Evolutionary conservation across 2,113 vertebrate species (phyloP), one percentile per base, ranked within the genome.

Genomic region (Brachyhypopomus occidentalis): DNA sequence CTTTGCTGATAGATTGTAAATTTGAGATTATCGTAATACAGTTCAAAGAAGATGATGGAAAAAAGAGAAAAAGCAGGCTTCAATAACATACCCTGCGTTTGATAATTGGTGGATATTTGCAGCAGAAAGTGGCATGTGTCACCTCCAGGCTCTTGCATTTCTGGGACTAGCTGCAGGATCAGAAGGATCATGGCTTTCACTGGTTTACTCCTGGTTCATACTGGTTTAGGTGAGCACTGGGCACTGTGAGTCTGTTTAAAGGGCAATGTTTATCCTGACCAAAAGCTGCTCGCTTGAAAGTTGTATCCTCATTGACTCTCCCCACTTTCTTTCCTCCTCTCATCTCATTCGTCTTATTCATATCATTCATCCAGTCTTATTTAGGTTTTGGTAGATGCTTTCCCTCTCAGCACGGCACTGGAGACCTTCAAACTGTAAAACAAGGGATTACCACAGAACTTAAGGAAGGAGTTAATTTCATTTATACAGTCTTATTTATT

Each of bases 361-460:
- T 30, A 1, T 30, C 30, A n/a, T 80, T 72, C 20, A 80, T 71
- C 22, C 27, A 60, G 67, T 20, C 17, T 36, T 72, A 17, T 84
- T 66, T 55, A 81, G 38, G 67, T 84, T 84, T 78, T 78, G 79
- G 75, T 84, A 84, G 52, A 81, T 4, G 72, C 81, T 79, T 74
- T 81, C 75, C 60, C 4, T 70, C 1, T 25, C 1, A 38, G 12
- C 5, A 1, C 0, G 7, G 58, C 75, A 19, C 36, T 30, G 9
- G 36, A 8, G 27, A 55, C 19, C 23, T 70, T 60, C 48, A 63
- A 36, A 30, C 82, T 83, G n/a, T 67, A 66, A 67, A 48, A 41
- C 48, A 72, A 56, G 30, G 2, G 2, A 3, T 62, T 17, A 66
- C 41, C 34, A 60, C 6, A 71, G 16, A 41, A 59, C n/a, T 74